Conservation (phyloP, 1,140 invertebrate species). For the Schlechtendalia chinensis region DNA sequence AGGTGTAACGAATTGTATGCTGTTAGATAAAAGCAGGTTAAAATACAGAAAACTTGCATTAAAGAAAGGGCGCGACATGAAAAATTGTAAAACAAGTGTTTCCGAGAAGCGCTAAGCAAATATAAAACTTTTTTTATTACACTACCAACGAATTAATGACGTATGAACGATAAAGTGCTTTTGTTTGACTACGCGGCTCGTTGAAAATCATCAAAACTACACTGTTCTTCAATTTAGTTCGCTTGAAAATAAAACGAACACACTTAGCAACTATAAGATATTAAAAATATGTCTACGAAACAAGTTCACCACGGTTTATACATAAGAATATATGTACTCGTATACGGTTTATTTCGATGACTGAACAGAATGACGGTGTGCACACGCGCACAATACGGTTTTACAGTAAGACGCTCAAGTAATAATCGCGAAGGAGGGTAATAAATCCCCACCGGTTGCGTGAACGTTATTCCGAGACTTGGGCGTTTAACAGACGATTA, state of each 20-base stretch:
- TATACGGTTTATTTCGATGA: too few relatives aligned
- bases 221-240: too few relatives aligned
- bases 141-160: conserved; percentile 9
- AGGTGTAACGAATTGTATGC: background rate
- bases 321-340: too few relatives aligned
- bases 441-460: background rate
- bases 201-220: background rate
- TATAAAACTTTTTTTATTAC: conserved; percentile 35
- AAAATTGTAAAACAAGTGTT: conserved; percentile 38
- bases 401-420: background rate
- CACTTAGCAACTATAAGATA: too few relatives aligned
- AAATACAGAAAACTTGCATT: conserved; percentile 19
- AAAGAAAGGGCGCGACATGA: conserved; percentile 1
- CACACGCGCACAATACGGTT: background rate
- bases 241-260: too few relatives aligned
- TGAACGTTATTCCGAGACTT: background rate
- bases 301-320: too few relatives aligned
- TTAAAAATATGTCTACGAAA: too few relatives aligned
- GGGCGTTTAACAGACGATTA: background rate
- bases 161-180: conserved; percentile 10
- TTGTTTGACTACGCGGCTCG: background rate
- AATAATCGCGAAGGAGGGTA: too few relatives aligned
- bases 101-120: background rate
- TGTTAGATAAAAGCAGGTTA: conserved; percentile 21
- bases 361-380: too few relatives aligned